Conservation (phyloP, 1,140 invertebrate species). For the Papilio polyxenes region DNA sequence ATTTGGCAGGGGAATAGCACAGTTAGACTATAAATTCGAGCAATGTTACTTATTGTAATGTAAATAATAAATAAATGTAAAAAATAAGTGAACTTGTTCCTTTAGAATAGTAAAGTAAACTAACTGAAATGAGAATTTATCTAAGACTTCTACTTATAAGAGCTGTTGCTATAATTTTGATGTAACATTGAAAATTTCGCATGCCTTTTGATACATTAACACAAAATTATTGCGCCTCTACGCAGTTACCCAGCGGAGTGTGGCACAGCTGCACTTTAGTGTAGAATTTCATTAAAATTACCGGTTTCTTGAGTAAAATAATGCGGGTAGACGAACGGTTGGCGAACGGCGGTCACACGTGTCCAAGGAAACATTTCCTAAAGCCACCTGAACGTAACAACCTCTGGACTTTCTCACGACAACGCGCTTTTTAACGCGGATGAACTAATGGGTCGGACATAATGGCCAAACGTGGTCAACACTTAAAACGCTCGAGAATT, state of each 20-base stretch:
- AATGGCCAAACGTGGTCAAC: constrained; percentile 55
- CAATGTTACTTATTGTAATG: not conserved
- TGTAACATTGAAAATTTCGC: constrained; percentile 49
- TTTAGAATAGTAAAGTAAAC: not conserved
- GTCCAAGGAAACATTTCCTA: constrained; percentile 65
- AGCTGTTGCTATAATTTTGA: not conserved
- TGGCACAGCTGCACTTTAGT: constrained; percentile 67
- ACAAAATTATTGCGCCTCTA: constrained; percentile 58
- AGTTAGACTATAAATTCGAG: not conserved
- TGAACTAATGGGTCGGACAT: constrained; percentile 56
- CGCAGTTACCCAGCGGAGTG: constrained; percentile 57
- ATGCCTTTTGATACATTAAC: constrained; percentile 57
- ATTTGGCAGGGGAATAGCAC: too few species aligned
- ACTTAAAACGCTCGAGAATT: constrained; percentile 47
- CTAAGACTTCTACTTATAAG: not conserved
- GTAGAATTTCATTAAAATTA: constrained; percentile 73
- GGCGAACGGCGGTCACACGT: constrained; percentile 64
- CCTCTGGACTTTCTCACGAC: constrained; percentile 66
- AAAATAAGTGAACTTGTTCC: too few species aligned
- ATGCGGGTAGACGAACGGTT: constrained; percentile 67
- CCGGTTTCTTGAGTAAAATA: constrained; percentile 66
- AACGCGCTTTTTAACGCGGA: constrained; percentile 48
- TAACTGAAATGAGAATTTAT: not conserved
- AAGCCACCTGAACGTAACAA: constrained; percentile 58
- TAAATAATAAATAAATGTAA: too few species aligned